phyloP scores from a whole-genome alignment of 2,113 vertebrate species.

The Pyrgilauda ruficollis region DNA sequence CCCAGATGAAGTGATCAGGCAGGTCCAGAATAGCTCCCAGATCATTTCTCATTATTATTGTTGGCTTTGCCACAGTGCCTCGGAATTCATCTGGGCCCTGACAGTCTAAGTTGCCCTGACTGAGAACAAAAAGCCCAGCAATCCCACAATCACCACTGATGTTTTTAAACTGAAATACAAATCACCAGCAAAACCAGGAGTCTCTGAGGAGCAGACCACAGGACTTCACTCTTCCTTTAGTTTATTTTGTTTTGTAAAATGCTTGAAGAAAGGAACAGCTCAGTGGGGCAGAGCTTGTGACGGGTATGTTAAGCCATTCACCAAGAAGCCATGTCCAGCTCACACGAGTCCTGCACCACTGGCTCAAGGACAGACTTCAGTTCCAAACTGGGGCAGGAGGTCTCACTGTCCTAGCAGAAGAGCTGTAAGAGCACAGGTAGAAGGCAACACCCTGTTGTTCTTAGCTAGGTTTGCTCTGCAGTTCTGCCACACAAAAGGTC shows the following conservation, averaged over 20 bases:
- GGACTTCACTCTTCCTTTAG: not conserved
- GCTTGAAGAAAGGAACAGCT: not conserved
- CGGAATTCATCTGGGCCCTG: not conserved
- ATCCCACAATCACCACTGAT: not conserved
- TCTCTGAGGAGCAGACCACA: not conserved
- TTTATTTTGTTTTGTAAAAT: not conserved
- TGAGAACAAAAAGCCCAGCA: not conserved
- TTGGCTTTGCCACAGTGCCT: not conserved
- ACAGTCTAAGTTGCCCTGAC: not conserved
- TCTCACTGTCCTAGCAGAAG: not conserved
- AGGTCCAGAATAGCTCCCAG: not conserved
- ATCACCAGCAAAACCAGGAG: not conserved
- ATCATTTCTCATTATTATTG: not conserved
- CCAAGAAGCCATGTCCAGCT: not conserved
- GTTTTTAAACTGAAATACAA: constrained; percentile 2
- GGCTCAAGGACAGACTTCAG: not conserved
- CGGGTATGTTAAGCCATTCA: not conserved
- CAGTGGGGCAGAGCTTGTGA: not conserved
- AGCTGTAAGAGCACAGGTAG: not conserved
- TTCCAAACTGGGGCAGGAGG: not conserved
- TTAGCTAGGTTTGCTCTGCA: not conserved
- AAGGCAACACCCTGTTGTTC: not conserved
- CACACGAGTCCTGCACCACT: not conserved
- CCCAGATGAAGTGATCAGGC: not conserved
- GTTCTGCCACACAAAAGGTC: not conserved